Base-by-base conservation (phyloP, 1,140 invertebrate genomes). In the Limonius californicus region DNA sequence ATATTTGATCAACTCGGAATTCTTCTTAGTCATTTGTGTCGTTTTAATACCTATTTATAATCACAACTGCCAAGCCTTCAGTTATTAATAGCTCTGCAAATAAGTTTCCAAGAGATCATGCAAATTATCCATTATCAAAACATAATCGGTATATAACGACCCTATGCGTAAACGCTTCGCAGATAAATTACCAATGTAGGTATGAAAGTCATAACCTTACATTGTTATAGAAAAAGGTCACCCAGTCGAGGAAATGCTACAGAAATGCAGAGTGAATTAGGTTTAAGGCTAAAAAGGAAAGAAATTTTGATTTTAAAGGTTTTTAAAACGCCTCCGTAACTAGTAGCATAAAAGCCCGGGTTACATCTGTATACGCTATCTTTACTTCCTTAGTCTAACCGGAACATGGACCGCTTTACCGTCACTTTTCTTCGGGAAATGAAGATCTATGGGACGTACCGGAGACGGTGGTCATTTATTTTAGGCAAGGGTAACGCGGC, bases 401-500 rank as follows among this genome's bases (percentile, higher is more conserved):
- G 45, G 45, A 50, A 50, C 45, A 21, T 50, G 16, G 45, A 8
- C 45, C 45, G 45, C 16, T 50, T 50, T 50, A 50, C 45, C 45
- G 45, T 50, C 45, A 50, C 45, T 50, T 50, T 50, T 50, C 45
- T 50, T 50, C 16, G 14, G 42, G 45, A 50, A 50, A 50, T 50
- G 45, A 50, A 50, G 45, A 50, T 50, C 45, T 50, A 50, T 50
- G 45, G 45, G 20, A 50, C 14, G 16, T 50, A 50, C 45, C 45
- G 45, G 45, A 50, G 45, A 50, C 45, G 45, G 20, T 50, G 45
- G 45, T 50, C 45, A 50, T 50, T 50, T 50, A 50, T 50, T 50
- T 50, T 50, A 50, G 16, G 45, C 19, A 12, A 50, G 16, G 45
- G 45, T 21, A 50, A 50, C 16, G 20, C 45, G 14, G 45, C 20